Conservation (phyloP, 2,113 vertebrate species). For the Isurus oxyrinchus region DNA sequence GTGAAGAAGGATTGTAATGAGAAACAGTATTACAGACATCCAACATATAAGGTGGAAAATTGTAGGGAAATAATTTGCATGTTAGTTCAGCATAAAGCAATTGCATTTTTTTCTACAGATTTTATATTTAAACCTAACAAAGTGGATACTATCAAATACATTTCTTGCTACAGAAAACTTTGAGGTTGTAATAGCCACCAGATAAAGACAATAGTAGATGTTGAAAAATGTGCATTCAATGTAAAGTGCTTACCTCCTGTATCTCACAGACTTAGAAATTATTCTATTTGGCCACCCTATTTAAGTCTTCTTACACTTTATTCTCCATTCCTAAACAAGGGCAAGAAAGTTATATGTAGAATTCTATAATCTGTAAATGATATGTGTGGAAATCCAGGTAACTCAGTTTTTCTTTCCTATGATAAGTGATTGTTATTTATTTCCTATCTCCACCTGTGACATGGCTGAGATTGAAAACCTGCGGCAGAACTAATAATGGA, state of each 20-base stretch:
- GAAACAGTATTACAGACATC: constrained; percentile 24
- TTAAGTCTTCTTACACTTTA: background rate
- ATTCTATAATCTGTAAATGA: background rate
- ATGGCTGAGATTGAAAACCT: background rate
- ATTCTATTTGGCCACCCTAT: background rate
- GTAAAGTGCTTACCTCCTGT: background rate
- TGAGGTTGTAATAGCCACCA: background rate
- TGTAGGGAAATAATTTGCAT: constrained; percentile 28
- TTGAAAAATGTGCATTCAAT: background rate
- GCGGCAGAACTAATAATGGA: background rate
- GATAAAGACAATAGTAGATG: background rate
- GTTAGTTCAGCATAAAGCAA: background rate
- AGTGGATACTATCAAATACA: background rate
- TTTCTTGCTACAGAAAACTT: background rate
- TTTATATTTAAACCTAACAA: background rate
- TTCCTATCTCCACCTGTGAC: background rate
- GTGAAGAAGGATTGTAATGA: constrained; percentile 24
- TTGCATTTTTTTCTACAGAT: background rate
- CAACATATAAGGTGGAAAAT: constrained; percentile 20
- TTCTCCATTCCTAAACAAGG: background rate
- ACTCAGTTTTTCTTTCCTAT: background rate
- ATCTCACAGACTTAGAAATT: background rate
- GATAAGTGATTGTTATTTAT: background rate
- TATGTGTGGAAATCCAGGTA: background rate
- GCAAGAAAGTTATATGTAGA: background rate